A percentile compares a stretch with the other conserved stretches of the same genome.
These are phyloP conservation scores for Patiria miniata DNA, from an alignment of 35 echinoderm and acorn worm species.

Conservation along the genomic window DNA sequence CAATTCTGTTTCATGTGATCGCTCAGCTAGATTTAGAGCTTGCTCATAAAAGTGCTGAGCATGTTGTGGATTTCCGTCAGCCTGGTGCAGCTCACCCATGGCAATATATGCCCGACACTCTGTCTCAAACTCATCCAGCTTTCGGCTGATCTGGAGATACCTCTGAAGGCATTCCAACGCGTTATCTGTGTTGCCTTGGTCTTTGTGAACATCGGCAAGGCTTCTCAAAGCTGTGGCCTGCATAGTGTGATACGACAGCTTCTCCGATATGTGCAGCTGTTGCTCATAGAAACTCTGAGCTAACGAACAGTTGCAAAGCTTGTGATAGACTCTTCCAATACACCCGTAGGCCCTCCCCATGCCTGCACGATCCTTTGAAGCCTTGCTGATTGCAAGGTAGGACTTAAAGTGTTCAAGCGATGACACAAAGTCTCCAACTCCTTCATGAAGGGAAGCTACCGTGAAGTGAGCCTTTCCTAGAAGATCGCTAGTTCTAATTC, in stretches of 20 bases:
- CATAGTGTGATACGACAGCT: conserved; percentile 65
- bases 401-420: conserved; percentile 83
- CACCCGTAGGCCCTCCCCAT: conserved; percentile 91
- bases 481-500: conserved; percentile 19
- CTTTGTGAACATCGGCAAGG: conserved; percentile 68
- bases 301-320: conserved; percentile 60
- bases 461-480: conserved; percentile 66
- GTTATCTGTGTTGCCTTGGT: conserved; percentile 41
- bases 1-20: conserved; percentile 33
- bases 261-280: conserved; percentile 73
- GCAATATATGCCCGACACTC: conserved; percentile 72
- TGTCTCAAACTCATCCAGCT: conserved; percentile 95
- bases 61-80: conserved; percentile 47
- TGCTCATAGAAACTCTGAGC: conserved; percentile 90
- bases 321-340: conserved; percentile 76
- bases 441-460: conserved; percentile 70
- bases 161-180: conserved; percentile 72
- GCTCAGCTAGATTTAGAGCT: conserved; percentile 68
- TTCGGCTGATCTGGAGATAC: conserved; percentile 71
- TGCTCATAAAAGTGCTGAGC: conserved; percentile 79
- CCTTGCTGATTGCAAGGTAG: conserved; percentile 63
- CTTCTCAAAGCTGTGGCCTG: conserved; percentile 72
- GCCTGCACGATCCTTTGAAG: conserved; percentile 58
- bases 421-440: conserved; percentile 49
- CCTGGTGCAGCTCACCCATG: conserved; percentile 70